Evolutionary conservation across 2,888 invertebrate genomes (phyloP), one percentile per base, ranked within the genome.

Genomic region (Onchidella celtica): DNA sequence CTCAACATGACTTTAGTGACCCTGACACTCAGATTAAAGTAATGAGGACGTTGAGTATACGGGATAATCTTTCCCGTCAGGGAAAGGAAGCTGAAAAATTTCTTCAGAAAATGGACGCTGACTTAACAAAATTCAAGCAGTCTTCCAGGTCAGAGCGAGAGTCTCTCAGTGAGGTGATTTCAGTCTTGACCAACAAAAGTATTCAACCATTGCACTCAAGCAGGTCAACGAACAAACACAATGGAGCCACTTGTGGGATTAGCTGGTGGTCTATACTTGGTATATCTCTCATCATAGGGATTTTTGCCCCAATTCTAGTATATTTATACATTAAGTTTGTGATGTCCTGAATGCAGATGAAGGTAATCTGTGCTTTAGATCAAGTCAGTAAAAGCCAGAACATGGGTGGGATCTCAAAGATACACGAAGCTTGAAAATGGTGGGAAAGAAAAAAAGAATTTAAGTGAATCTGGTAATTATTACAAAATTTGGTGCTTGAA

Each of bases 161-260:
- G 55, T 91, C 91, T n/a, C 84, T 92, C 38, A 89, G 89, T 77
- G 91, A 92, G 73, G 92, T 92, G 84, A 89, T 90, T 38, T 89
- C 90, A 32, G 86, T 90, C 57, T 83, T 92, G 75, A 91, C 91
- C 17, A 87, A 90, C 79, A 88, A 89, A 81, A 87, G 88, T 32
- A 89, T 92, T 32, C 84, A 88, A 40, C 91, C 91, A 0, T 79
- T 91, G 38, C 36, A 66, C 29, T 55, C 73, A 9, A 78, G 21
- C 57, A 61, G 72, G 11, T 63, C n/a, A 80, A 77, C n/a, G 38
- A 63, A 14, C 47, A 79, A 70, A 9, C 70, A 80, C n/a, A 85
- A 87, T 66, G 90, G 89, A 34, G 87, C 88, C n/a, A 88, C 89
- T 78, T 91, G 90, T 87, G 91, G 90, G 11, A 85, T 91, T 40